A percentile compares a stretch with the other conserved stretches of the same genome.
Conservation (phyloP, 92 coral and sea anemone genomes). For the Epizoanthus illoricatus region DNA sequence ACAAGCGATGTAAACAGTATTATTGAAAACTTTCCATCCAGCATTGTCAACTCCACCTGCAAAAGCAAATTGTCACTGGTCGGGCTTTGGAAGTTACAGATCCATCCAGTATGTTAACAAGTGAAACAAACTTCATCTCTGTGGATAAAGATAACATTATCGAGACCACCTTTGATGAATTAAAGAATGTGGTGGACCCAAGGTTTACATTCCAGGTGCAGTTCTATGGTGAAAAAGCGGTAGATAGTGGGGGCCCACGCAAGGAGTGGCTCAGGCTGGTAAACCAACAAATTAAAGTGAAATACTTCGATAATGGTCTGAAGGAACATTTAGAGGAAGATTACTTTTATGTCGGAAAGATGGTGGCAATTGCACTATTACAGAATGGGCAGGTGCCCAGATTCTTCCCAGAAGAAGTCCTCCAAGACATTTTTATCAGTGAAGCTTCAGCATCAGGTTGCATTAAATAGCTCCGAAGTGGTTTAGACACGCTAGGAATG, state of each 20-base stretch:
- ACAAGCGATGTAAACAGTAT: background rate
- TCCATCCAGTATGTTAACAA: constrained; percentile 30
- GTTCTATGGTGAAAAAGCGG: constrained; percentile 59
- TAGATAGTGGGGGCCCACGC: constrained; percentile 59
- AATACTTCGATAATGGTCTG: constrained; percentile 58
- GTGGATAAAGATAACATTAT: constrained; percentile 61
- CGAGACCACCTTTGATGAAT: constrained; percentile 62
- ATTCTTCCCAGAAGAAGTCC: constrained; percentile 46
- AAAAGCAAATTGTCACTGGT: constrained; percentile 53
- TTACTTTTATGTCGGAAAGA: constrained; percentile 52
- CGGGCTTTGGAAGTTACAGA: constrained; percentile 56
- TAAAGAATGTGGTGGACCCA: constrained; percentile 41
- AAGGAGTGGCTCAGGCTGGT: constrained; percentile 58
- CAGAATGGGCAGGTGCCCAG: constrained; percentile 57
- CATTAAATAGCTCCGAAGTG: constrained; percentile 43
- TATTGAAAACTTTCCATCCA: constrained; percentile 33
- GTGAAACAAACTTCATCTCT: constrained; percentile 61
- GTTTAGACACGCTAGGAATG: constrained; percentile 61
- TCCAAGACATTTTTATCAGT: constrained; percentile 45
- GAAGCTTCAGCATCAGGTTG: constrained; percentile 24
- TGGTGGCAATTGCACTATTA: constrained; percentile 58
- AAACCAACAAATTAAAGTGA: constrained; percentile 44
- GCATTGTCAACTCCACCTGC: constrained; percentile 50
- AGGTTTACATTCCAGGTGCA: constrained; percentile 51
- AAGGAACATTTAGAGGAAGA: constrained; percentile 60